These are phyloP conservation scores for Petroica traversi DNA, from an alignment of 2,113 vertebrate species.

Conservation along the genomic window DNA sequence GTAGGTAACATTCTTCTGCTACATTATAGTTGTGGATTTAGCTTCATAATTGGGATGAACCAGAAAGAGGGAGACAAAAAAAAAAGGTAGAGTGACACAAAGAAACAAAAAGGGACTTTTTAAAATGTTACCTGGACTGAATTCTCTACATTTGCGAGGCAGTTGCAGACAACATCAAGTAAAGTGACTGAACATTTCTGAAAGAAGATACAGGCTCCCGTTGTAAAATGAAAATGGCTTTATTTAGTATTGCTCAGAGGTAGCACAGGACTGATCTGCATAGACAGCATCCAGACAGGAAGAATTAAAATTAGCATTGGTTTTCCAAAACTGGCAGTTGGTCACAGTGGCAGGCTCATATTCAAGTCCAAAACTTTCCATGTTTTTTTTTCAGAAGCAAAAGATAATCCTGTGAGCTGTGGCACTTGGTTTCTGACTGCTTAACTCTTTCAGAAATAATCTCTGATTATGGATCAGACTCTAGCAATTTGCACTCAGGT, in stretches of 20 bases:
- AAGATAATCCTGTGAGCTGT: background rate
- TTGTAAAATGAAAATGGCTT: constrained; percentile 7
- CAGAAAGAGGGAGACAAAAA: background rate
- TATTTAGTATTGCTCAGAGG: constrained; percentile 38
- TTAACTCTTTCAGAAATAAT: background rate
- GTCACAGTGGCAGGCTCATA: background rate
- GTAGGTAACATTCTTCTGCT: background rate
- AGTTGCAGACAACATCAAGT: background rate
- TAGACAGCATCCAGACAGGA: background rate
- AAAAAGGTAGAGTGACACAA: background rate
- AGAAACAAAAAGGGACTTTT: background rate
- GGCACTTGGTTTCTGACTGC: background rate
- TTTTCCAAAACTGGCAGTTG: background rate
- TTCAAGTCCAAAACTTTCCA: background rate
- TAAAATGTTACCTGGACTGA: background rate
- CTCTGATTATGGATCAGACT: background rate
- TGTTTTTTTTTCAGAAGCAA: background rate
- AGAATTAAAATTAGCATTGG: background rate
- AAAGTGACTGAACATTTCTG: background rate
- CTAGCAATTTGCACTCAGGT: background rate
- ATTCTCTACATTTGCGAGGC: background rate
- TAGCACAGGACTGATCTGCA: constrained; percentile 15
- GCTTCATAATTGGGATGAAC: background rate
- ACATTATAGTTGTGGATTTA: background rate
- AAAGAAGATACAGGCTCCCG: background rate